These are phyloP conservation scores for Melanotaenia trifasciata DNA, from an alignment of 2,797 vertebrate species.

Conservation along the genomic window DNA sequence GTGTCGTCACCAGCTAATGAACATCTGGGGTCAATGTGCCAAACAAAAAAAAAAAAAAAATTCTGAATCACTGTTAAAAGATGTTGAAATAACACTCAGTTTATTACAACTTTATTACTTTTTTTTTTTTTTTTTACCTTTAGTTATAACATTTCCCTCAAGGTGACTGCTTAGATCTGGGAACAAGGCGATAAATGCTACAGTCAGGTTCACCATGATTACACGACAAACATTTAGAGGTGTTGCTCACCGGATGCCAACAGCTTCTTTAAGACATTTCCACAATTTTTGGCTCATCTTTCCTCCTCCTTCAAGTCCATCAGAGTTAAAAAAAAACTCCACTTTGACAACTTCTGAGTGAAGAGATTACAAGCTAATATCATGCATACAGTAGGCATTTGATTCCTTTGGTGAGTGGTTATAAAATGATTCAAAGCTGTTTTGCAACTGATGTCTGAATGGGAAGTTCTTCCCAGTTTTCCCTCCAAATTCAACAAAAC, in stretches of 20 bases:
- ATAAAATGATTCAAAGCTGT: no score
- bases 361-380: no score
- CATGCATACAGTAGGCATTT: no score
- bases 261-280: background rate
- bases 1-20: slow-evolving; percentile 14
- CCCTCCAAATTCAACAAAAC: background rate
- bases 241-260: background rate
- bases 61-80: background rate
- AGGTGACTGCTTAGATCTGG: background rate
- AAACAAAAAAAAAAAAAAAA: background rate
- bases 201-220: background rate
- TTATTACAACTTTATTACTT: slow-evolving; percentile 34
- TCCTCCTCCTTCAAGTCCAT: background rate
- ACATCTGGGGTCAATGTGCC: background rate
- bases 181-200: background rate
- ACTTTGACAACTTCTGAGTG: no score
- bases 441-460: no score
- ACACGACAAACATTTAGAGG: background rate
- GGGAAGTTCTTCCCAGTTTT: background rate
- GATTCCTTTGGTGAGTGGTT: no score
- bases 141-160: background rate
- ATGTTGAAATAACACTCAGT: slow-evolving; percentile 12
- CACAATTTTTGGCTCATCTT: background rate
- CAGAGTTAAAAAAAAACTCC: background rate
- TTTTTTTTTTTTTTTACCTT: background rate